A percentile compares a stretch with the other conserved stretches of the same genome.
Conservation (phyloP, 2,113 vertebrate species). For the Bos indicus region DNA sequence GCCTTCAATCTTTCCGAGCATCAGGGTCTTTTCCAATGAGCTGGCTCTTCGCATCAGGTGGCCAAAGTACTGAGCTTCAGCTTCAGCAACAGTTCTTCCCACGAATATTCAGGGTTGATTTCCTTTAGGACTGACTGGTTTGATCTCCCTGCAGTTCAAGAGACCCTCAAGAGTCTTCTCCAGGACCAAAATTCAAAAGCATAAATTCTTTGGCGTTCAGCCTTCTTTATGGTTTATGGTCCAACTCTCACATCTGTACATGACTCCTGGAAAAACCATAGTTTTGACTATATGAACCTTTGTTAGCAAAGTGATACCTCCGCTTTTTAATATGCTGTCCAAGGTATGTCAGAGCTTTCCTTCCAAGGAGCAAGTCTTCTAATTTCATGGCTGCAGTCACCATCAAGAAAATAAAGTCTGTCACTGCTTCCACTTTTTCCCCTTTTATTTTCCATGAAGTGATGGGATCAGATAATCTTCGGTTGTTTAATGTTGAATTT, state of each 20-base stretch:
- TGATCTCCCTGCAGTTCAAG: background rate
- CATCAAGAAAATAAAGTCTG: background rate
- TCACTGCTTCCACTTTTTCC: background rate
- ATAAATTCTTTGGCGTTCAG: background rate
- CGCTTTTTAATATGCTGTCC: background rate
- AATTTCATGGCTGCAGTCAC: background rate
- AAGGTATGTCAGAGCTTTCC: background rate
- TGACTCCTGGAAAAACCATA: background rate
- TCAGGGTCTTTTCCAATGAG: background rate
- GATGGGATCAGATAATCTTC: background rate
- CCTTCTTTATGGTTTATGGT: background rate
- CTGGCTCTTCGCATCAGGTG: background rate
- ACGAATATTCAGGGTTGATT: background rate
- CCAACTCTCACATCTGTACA: background rate
- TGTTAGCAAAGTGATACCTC: background rate
- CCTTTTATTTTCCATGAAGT: background rate
- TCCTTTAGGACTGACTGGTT: background rate
- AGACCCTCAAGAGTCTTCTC: background rate
- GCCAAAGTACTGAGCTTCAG: background rate
- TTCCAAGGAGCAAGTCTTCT: background rate
- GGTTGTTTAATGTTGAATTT: background rate
- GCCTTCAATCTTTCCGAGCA: background rate
- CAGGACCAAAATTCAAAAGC: background rate
- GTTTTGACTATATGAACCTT: background rate
- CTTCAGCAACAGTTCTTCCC: background rate